Base-by-base conservation (phyloP, 1,140 invertebrate genomes). In the Chrysomallon squamiferum region DNA sequence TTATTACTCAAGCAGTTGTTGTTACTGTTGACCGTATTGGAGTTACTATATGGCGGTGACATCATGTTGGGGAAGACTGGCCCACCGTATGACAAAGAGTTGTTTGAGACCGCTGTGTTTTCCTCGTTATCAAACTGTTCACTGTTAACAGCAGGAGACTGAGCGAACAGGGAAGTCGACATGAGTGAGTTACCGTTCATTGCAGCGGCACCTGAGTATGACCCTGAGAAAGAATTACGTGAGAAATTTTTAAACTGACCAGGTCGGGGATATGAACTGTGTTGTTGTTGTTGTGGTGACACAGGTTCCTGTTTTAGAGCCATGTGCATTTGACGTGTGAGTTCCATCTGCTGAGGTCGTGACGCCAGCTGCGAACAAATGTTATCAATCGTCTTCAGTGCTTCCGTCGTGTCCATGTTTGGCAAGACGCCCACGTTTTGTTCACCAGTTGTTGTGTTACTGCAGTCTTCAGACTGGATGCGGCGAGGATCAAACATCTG, bases 301-400 rank as follows among this genome's bases (percentile, higher is more conserved):
- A 66, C 62, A n/a, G 68, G 71, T 58, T 76, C 74, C n/a, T 71
- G 66, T 57, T 76, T 76, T 22, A 76, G 56, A 32, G 54, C 29
- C 18, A 54, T 47, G 3, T 20, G n/a, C 29, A 56, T 62, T 30
- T 62, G 50, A 45, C 33, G 20, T 5, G 33, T 56, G 2, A 30
- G 35, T 30, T 35, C 27, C 32, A 61, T n/a, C 9, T 38, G 50
- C 33, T 60, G 59, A 15, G 62, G 58, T 27, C 66, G 50, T 30
- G 54, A 45, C n/a, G 73, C 76, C 45, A 78, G 57, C 63, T 73
- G 69, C 6, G 71, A 65, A 47, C 71, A 73, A 18, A 75, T 71
- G 50, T 66, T 70, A 54, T 76, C 74, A 35, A 72, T 72, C 50
- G 63, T 67, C 15, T 69, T 38, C 69, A 76, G 71, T 13, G 65